Conservation (phyloP, 2,888 invertebrate genomes). For the Teleogryllus oceanicus region DNA sequence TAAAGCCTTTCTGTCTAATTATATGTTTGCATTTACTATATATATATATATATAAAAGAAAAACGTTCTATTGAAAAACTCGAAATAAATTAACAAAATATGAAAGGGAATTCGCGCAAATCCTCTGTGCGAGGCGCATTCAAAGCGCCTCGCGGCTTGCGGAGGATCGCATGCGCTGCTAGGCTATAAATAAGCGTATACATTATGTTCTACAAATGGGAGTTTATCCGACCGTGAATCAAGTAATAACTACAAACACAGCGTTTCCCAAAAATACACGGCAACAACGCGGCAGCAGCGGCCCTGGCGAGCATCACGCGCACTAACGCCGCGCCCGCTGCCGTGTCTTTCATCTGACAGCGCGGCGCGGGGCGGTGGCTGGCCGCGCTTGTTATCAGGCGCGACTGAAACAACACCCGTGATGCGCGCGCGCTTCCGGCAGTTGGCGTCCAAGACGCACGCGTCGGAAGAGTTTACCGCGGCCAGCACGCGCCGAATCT, state of each 20-base stretch:
- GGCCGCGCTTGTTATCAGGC: no score
- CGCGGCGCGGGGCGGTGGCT: neutral
- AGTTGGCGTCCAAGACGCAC: no score
- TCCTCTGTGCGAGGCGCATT: no score
- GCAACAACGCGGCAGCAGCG: neutral
- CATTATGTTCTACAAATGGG: constrained; percentile 9
- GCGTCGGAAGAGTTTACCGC: no score
- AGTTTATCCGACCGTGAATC: constrained; percentile 7
- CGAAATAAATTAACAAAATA: neutral
- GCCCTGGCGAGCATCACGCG: neutral
- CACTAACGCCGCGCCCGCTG: neutral
- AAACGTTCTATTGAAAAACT: neutral
- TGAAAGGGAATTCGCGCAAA: neutral
- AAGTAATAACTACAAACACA: constrained; percentile 18
- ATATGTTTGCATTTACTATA: no score
- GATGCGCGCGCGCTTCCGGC: no score
- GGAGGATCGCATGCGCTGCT: neutral
- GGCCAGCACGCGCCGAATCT: no score
- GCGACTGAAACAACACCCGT: no score
- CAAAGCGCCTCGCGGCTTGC: neutral
- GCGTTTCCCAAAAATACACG: constrained; percentile 1
- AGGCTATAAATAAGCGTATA: neutral
- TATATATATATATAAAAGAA: neutral
- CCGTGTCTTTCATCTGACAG: constrained; percentile 9
- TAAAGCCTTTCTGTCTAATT: neutral